phyloP scores from a whole-genome alignment of 2,797 vertebrate species.

The Enteromius mattozi region DNA sequence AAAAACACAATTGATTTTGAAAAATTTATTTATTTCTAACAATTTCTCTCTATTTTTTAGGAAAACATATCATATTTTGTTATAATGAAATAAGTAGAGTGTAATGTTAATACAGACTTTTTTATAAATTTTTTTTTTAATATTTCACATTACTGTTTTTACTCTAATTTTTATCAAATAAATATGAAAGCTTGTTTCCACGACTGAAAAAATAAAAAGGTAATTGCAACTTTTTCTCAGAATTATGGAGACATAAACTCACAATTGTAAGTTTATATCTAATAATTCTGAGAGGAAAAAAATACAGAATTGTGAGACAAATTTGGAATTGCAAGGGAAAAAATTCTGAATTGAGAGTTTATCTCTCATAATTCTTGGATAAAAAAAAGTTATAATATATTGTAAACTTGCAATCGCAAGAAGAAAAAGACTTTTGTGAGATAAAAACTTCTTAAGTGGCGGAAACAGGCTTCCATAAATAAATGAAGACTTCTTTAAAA shows the following conservation, averaged over 20 bases:
- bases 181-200: not conserved
- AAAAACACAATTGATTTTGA: not conserved
- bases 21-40: not conserved
- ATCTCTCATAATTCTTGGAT: too few relatives aligned
- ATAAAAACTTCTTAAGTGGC: not conserved
- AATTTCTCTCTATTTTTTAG: not conserved
- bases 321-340: not conserved
- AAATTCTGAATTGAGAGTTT: not conserved
- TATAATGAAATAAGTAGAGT: not conserved
- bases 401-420: not conserved
- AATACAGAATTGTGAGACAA: too few relatives aligned
- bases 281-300: too few relatives aligned
- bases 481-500: not conserved
- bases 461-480: not conserved
- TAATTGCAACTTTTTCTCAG: not conserved
- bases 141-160: not conserved
- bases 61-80: not conserved
- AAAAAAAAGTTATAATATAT: not conserved
- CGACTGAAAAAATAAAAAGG: not conserved
- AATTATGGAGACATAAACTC: not conserved
- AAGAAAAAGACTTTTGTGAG: too few relatives aligned
- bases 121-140: not conserved
- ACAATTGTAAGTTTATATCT: too few relatives aligned
- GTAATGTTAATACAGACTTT: not conserved
- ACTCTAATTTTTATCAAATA: not conserved